These are phyloP conservation scores for Spinus olivaceus DNA, from an alignment of 2,797 vertebrate genomes.

Conservation along the genomic window DNA sequence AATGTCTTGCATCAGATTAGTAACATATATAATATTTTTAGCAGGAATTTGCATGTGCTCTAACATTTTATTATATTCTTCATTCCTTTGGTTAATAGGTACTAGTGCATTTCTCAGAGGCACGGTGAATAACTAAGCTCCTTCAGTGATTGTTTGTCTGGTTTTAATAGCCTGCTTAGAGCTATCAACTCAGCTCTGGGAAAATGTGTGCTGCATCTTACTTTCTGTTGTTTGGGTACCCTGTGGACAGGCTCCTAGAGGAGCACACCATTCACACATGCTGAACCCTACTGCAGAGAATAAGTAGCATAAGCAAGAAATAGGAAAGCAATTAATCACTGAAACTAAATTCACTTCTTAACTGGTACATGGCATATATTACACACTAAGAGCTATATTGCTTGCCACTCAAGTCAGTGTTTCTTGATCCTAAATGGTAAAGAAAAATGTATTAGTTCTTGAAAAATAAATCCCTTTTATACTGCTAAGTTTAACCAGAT, in stretches of 20 bases:
- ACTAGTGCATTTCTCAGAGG: neutral
- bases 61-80: neutral
- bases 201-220: neutral
- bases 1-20: neutral
- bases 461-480: neutral
- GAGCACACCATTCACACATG: neutral
- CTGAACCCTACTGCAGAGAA: neutral
- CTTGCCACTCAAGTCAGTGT: neutral
- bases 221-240: neutral
- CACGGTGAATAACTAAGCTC: neutral
- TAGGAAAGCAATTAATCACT: neutral
- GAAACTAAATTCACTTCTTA: conserved; percentile 13
- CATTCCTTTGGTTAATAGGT: neutral
- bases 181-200: neutral
- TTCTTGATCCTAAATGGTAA: conserved; percentile 24
- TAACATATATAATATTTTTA: neutral
- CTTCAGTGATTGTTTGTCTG: neutral
- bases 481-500: neutral
- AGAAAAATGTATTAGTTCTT: neutral
- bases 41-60: neutral
- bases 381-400: neutral
- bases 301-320: conserved; percentile 1
- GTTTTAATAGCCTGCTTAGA: neutral
- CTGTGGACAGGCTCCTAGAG: neutral
- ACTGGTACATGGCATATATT: neutral